Base-by-base conservation (phyloP, 2,113 vertebrate genomes). In the Pitta sordida region DNA sequence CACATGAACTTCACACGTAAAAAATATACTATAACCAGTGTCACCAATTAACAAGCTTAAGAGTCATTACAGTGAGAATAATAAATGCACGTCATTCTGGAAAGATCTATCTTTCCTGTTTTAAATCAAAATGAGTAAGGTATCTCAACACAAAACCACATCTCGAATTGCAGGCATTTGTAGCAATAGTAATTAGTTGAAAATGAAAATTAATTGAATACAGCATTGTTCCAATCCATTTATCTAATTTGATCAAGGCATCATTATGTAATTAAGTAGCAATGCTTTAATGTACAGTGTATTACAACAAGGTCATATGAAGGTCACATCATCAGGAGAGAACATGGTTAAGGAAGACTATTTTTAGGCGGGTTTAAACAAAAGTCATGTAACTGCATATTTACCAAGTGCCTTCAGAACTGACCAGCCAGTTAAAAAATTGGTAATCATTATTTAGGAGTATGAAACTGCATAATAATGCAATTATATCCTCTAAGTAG, bases 131-230 rank as follows among this genome's bases (percentile, higher is more conserved):
- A 86, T 37, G 9, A 87, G 13, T 71, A 85, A 80, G 16, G 19
- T 79, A 86, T 30, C 71, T 22, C 43, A 93, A 62, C 18, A 46
- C 30, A 91, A 89, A 93, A 51, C 15, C n/a, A 36, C 70, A 79
- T 69, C 64, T 93, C 12, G 1, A 96, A 79, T 93, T 87, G 87
- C 27, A 87, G 55, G 17, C 71, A 90, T 92, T 94, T 90, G 20
- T n/a, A 88, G 71, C 46, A 65, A 78, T 43, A 93, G 70, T 60
- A 76, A 91, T 91, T 79, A 83, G n/a, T 14, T 75, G 48, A 71
- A 92, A 96, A 95, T 91, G 24, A 86, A 93, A 95, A 91, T 85
- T 87, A 92, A 91, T 91, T 87, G 43, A 94, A 93, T 87, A 88
- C 29, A 65, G 13, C 51, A 95, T 79, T 92, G 71, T 86, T 93